phyloP scores from a whole-genome alignment of 1,140 invertebrate species.

The Ericerus pela region DNA sequence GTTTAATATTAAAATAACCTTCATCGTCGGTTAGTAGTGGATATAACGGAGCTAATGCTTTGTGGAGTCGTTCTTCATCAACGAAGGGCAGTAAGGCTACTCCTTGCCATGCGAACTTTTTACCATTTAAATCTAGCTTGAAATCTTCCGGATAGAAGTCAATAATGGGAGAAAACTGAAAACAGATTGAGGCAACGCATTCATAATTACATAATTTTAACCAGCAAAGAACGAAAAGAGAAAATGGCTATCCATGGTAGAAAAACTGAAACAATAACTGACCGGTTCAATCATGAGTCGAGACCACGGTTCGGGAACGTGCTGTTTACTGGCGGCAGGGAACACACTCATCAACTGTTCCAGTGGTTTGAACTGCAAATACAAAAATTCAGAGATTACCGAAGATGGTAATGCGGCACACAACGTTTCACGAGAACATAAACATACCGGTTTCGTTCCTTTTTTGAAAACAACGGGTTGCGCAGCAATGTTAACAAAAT shows the following conservation, averaged over 20 bases:
- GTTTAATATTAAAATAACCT: no score
- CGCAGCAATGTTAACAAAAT: conserved; percentile 84
- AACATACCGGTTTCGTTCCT: conserved; percentile 66
- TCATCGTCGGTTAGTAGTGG: conserved; percentile 63
- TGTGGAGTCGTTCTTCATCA: conserved; percentile 80
- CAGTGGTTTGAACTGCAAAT: conserved; percentile 75
- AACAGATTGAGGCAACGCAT: no score
- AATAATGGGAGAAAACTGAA: conserved; percentile 81
- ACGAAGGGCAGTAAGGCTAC: conserved; percentile 97
- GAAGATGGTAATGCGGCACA: conserved; percentile 13
- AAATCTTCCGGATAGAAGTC: conserved; percentile 99
- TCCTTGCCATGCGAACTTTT: conserved; percentile 99
- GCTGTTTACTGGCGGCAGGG: conserved; percentile 85
- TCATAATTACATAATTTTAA: no score
- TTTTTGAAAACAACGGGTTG: conserved; percentile 76
- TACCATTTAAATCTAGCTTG: conserved; percentile 97
- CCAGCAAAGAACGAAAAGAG: no score
- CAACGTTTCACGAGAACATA: background rate
- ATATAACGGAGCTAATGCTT: conserved; percentile 70
- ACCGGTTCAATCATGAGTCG: conserved; percentile 83
- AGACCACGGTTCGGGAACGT: conserved; percentile 90
- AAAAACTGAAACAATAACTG: conserved; percentile 32
- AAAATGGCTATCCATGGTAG: no score
- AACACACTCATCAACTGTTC: conserved; percentile 99
- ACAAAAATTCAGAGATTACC: conserved; percentile 18